These are phyloP conservation scores for Psittacula derbiana DNA, from an alignment of 2,797 vertebrate species.

Conservation along the genomic window DNA sequence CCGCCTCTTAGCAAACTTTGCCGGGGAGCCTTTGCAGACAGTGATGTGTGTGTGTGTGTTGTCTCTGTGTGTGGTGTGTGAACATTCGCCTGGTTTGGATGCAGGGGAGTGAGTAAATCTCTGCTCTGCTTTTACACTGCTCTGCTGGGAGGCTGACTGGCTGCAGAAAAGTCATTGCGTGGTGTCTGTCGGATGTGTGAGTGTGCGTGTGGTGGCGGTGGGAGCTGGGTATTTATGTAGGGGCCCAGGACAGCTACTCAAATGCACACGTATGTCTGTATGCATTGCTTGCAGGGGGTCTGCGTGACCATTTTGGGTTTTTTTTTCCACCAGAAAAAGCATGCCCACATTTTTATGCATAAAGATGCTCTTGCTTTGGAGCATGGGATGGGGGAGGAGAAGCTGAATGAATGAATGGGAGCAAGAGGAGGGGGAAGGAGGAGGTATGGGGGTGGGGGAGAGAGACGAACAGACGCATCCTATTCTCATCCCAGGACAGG, in stretches of 20 bases:
- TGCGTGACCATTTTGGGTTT: background rate
- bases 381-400: conserved; percentile 31
- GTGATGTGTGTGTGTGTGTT: background rate
- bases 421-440: conserved; percentile 49
- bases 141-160: conserved; percentile 41
- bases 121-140: background rate
- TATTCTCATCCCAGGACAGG: conserved; percentile 46
- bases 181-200: conserved; percentile 31
- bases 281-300: conserved; percentile 8
- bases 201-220: background rate
- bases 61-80: background rate
- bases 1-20: conserved; percentile 55
- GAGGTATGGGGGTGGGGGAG: background rate
- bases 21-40: background rate
- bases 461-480: conserved; percentile 15
- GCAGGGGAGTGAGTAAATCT: conserved; percentile 20
- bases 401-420: conserved; percentile 60
- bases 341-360: conserved; percentile 35
- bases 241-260: conserved; percentile 7
- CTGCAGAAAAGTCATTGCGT: conserved; percentile 52
- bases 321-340: conserved; percentile 23
- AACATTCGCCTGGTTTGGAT: background rate
- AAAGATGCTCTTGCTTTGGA: conserved; percentile 40
- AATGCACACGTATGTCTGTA: background rate
- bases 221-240: background rate